Conservation (phyloP, 2,888 invertebrate species). For the Cartodere bifasciata region DNA sequence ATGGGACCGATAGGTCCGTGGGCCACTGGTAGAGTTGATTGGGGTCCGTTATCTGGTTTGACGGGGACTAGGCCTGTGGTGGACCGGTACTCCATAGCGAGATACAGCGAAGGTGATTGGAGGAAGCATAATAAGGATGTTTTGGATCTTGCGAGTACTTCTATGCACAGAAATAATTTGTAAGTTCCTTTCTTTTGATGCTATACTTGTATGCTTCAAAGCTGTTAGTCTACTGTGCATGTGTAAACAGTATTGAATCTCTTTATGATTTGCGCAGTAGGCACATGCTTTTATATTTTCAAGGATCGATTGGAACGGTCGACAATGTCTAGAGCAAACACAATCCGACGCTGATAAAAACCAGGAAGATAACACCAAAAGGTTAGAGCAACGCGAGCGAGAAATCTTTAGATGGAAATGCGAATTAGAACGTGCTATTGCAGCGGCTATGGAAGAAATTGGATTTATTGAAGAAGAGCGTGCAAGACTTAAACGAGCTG, state of each 20-base stretch:
- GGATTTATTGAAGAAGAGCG: constrained; percentile 53
- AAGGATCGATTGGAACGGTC: constrained; percentile 48
- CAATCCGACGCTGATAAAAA: constrained; percentile 53
- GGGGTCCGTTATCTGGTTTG: constrained; percentile 54
- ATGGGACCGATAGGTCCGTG: constrained; percentile 50
- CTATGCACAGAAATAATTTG: constrained; percentile 29
- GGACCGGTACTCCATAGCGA: constrained; percentile 61
- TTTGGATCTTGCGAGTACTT: constrained; percentile 25
- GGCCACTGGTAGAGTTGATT: constrained; percentile 60
- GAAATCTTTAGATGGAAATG: constrained; percentile 64
- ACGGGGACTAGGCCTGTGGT: constrained; percentile 64
- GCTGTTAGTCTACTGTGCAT: no score
- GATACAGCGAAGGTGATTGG: constrained; percentile 65
- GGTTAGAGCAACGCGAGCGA: constrained; percentile 50
- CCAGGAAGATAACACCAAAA: constrained; percentile 53
- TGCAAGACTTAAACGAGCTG: constrained; percentile 52
- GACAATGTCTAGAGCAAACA: constrained; percentile 50
- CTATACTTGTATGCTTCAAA: no score
- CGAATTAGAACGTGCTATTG: constrained; percentile 57
- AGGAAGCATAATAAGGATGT: constrained; percentile 33
- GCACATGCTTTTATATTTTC: no score
- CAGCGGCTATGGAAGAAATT: constrained; percentile 57
- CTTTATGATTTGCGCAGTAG: no score
- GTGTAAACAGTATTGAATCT: no score
- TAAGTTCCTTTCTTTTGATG: constrained; percentile 17